Conservation (phyloP, 2,888 invertebrate species). For the Diadromus collaris region DNA sequence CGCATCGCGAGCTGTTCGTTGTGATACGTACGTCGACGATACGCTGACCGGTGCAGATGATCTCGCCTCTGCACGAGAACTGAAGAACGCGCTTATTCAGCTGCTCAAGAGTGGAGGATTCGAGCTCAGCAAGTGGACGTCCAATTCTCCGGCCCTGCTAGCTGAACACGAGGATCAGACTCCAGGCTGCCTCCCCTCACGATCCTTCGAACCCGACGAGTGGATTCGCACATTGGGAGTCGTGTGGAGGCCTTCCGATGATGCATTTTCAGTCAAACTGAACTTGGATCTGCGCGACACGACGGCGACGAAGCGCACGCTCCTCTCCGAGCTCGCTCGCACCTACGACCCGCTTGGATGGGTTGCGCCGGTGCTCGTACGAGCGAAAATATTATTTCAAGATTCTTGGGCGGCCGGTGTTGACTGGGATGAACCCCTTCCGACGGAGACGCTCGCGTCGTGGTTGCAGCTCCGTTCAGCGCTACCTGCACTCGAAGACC, state of each 20-base stretch:
- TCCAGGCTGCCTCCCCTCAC: not conserved
- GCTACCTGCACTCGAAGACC: not conserved
- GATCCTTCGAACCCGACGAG: constrained; percentile 4
- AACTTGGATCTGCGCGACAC: not conserved
- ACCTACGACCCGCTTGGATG: not conserved
- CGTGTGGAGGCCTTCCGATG: not conserved
- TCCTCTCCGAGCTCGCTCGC: not conserved
- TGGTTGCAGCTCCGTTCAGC: not conserved
- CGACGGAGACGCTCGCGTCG: not conserved
- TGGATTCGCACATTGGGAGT: not conserved
- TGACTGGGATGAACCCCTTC: not conserved
- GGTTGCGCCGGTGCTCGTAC: not conserved
- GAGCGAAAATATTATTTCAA: not conserved
- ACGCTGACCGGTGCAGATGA: not conserved
- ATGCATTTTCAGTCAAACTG: not conserved
- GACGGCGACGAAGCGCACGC: not conserved
- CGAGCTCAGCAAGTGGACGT: not conserved
- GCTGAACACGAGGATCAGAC: too few relatives aligned
- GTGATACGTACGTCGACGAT: not conserved
- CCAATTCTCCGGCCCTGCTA: too few relatives aligned
- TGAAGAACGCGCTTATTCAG: not conserved
- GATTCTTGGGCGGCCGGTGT: not conserved
- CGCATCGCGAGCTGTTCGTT: not conserved
- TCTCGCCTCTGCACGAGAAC: not conserved
- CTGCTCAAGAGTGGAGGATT: not conserved